Percentiles rank a stretch among this genome's conserved stretches.
These are phyloP conservation scores for Cephonodes hylas DNA, from an alignment of 2,888 invertebrate species.

Conservation along the genomic window DNA sequence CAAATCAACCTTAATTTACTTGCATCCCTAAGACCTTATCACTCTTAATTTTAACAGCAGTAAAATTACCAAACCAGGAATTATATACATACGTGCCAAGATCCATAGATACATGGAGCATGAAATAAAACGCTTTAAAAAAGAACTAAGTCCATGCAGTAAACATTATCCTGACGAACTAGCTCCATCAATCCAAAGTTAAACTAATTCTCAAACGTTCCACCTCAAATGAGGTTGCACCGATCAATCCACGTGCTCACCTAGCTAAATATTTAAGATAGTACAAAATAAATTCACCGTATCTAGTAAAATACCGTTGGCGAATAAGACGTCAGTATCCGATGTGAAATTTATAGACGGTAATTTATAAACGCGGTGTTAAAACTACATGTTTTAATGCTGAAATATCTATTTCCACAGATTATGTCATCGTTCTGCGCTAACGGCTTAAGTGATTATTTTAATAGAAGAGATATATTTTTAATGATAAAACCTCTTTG, in stretches of 20 bases:
- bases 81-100: no score
- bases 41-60: no score
- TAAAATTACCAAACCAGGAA: no score
- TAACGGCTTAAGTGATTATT: no score
- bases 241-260: neutral
- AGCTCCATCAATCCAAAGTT: neutral
- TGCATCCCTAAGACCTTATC: no score
- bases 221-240: neutral
- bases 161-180: neutral
- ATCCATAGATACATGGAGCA: no score
- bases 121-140: no score
- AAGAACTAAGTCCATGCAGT: neutral
- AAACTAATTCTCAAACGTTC: neutral
- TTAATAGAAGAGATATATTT: no score
- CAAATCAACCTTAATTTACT: no score
- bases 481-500: no score
- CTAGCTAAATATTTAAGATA: neutral
- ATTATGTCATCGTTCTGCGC: neutral
- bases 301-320: conserved; percentile 20
- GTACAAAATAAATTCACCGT: neutral
- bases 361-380: neutral
- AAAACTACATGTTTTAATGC: neutral
- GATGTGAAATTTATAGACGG: conserved; percentile 24
- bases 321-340: conserved; percentile 20
- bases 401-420: neutral